Base-by-base conservation (phyloP, 2,797 vertebrate species). In the Setipinna tenuifilis region DNA sequence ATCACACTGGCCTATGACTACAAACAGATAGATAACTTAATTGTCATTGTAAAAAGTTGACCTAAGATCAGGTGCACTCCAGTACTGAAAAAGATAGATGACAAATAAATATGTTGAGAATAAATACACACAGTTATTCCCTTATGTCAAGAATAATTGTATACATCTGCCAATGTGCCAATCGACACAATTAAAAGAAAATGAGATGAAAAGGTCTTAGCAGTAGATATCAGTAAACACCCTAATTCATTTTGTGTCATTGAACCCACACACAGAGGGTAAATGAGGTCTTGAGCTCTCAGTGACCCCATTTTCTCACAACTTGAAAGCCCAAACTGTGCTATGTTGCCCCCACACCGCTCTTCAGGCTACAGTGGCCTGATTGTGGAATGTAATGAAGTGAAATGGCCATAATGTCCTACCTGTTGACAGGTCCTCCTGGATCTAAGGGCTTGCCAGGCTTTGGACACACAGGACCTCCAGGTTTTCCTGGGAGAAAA, bases 401-500 rank as follows among this genome's bases (percentile, higher is more conserved):
- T 25, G 0, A 65, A 23, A 65, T 65, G 10, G 23, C 23, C 11
- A 6, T 9, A 25, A 25, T 81, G 17, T 19, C 14, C 28, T 71
- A 83, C 71, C 46, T 10, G n/a, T 48, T 61, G 14, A 5, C 85
- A 93, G 94, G 94, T 21, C 85, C 3, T 3, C 81, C 83, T 41
- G 94, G 94, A 3, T 0, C 86, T n/a, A 93, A 89, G 82, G 94
- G 94, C 62, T 1, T n/a, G 2, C 83, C 0, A 21, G 93, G 94
- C 84, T 9, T 3, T 59, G 95, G 96, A 17, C 90, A 83, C 86
- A 91, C 93, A 21, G 97, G 98, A 19, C 94, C 90, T 10, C 94
- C 95, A 78, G 98, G 97, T 41, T 96, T 97, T 93, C 93, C 95
- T 81, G 98, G 98, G 83, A 90, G 57, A 31, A 98, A 96, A 93